Base-by-base conservation (phyloP, 2,888 invertebrate species). In the Amorpha juglandis region DNA sequence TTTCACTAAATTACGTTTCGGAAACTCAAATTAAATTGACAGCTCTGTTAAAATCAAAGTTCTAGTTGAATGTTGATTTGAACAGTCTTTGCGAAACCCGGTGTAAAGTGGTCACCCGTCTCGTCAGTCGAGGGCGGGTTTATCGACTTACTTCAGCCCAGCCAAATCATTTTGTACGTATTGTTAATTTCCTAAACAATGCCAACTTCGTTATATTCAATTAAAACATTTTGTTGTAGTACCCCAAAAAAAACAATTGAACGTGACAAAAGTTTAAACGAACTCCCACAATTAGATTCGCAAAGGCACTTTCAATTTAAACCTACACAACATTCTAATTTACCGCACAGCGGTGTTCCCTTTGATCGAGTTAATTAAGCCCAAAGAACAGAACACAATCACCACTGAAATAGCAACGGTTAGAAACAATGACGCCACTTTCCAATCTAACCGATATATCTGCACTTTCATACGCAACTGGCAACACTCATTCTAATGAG, bases 401-500 rank as follows among this genome's bases (percentile, higher is more conserved):
- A 55, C 55, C 35, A 38, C 58, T 58, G 38, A 58, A 58, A 58
- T 58, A 55, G 55, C 55, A 27, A 27, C 27, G 27, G 27, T 3
- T 27, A 38, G 58, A 58, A 58, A 58, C 58, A 58, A 58, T 58
- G 53, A 58, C 58, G 42, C 42, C 58, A 58, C 58, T 58, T 58
- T 58, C 58, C 42, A 58, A 58, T 58, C 58, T 58, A 58, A 38
- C 58, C 58, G 42, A 42, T 58, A 53, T 53, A 58, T 58, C 58
- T 16, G 33, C 53, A 35, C 82, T 81, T 82, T 81, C 80, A 73
- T 76, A 83, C 19, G 16, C 50, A 50, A 50, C 50, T 45, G 77
- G 81, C 78, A 80, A 77, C 76, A 53, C 77, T 82, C 74, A 82
- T 81, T 81, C n/a, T n/a, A n/a, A n/a, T n/a, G n/a, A 81, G 78